A percentile compares a stretch with the other conserved stretches of the same genome.
phyloP scores from a whole-genome alignment of 1,140 invertebrate genomes.

The Cheumatopsyche charites region DNA sequence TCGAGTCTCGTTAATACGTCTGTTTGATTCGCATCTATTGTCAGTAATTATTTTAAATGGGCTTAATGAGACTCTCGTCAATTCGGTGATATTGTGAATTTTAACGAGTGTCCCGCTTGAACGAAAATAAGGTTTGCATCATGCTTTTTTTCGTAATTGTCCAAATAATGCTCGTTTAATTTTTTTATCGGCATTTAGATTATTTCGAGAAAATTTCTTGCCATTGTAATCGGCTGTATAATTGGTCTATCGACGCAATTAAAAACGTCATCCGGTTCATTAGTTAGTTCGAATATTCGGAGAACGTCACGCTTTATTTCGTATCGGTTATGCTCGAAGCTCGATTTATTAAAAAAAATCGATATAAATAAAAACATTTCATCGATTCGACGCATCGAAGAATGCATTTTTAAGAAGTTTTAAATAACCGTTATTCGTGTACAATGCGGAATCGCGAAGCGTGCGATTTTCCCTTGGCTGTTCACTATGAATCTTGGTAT shows the following conservation, averaged over 20 bases:
- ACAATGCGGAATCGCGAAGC: neutral
- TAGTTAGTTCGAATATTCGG: neutral
- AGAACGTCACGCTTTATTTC: neutral
- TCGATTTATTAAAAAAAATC: too few species aligned
- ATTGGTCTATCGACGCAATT: neutral
- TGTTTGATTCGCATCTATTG: conserved; percentile 19
- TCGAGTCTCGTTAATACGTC: conserved; percentile 3
- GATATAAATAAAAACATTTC: too few species aligned
- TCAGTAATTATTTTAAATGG: conserved; percentile 13
- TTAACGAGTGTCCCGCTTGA: too few species aligned
- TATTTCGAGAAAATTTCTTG: too few species aligned
- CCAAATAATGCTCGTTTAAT: too few species aligned
- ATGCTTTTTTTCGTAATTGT: too few species aligned
- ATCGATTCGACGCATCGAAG: too few species aligned
- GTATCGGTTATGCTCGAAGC: neutral
- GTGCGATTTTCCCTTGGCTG: neutral
- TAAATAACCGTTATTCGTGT: neutral
- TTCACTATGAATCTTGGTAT: neutral
- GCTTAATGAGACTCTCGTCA: conserved; percentile 5
- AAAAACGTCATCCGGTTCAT: conserved; percentile 16
- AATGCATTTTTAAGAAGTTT: too few species aligned
- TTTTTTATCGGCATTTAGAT: too few species aligned
- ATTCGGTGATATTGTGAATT: neutral
- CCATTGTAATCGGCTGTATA: too few species aligned
- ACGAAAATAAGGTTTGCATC: too few species aligned